Evolutionary conservation across 2,797 vertebrate genomes (phyloP), one percentile per base, ranked within the genome.

Genomic region (Pelodytes ibericus): DNA sequence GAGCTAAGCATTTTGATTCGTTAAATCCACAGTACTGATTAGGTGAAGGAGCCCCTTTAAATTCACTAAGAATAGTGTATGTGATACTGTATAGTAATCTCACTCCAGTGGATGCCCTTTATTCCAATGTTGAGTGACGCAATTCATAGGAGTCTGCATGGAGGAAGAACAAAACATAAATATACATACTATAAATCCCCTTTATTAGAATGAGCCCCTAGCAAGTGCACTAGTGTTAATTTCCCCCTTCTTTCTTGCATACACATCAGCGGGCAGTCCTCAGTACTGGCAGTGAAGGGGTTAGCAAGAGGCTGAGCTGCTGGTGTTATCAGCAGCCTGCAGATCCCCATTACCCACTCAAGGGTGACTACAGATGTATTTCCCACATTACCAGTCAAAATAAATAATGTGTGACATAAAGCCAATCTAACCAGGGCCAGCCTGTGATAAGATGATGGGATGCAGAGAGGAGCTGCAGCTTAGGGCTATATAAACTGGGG

Each of bases 381-480:
- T 71, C 68, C 74, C 66, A 41, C 41, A 78, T 75, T 72, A 78
- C 79, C 68, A 44, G 75, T 53, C 72, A 57, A 64, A 66, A 71
- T 74, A 66, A 67, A 80, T 72, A 72, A 65, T 79, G 47, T 72
- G 70, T 74, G 74, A 77, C 74, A 67, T 68, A 71, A 67, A 71
- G 72, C 72, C 62, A 68, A 71, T 71, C 70, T 72, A 60, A 62
- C 33, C 53, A 70, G 77, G 71, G 64, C 39, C 30, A 31, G 70
- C 26, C 56, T 63, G 59, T 69, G 65, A 77, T 79, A 79, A 79
- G 71, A 72, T 76, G 79, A 76, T 76, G 53, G 79, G 62, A 80
- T 75, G 71, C 62, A 72, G 69, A 67, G 53, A 72, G 69, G 56
- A 78, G 63, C 75, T 41, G 39, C 61, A 39, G 61, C 68, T 77